Base-by-base conservation (phyloP, 1,140 invertebrate species). In the Drosophila cardini region DNA sequence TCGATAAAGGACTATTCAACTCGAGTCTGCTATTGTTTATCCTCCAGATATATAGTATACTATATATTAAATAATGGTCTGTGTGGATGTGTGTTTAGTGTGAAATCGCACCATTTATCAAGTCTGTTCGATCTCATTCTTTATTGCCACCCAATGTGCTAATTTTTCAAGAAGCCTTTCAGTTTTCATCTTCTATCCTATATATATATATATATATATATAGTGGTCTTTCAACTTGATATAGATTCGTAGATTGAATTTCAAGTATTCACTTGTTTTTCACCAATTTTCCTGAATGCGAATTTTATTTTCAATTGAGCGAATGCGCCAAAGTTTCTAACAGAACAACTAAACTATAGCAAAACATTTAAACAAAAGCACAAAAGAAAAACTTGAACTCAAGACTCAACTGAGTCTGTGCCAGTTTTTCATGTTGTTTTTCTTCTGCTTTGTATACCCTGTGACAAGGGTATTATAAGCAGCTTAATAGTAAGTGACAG, bases 51-150 rank as follows among this genome's bases (percentile, higher is more conserved):
- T 52, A 18, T 21, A 6, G 5, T 63, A 9, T 21, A 6, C 3
- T 63, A 9, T 68, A 21, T 67, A 6, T 38, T 38, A 11, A 6
- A 21, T 38, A 8, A 53, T 4, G 45, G 15, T 45, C 6, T 45
- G 42, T 46, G 32, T 43, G 38, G 32, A 42, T 74, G 34, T 71
- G 65, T 64, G 76, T 53, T 72, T 61, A 64, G 72, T 76, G 65
- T 84, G 58, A 67, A 84, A 79, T 82, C 76, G 70, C 65, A 53
- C 65, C 72, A 82, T 82, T 82, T 82, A 84, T 87, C 83, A 82
- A 78, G 74, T 55, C 70, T 13, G 56, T 70, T 38, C 40, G 42
- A 58, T 18, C 53, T 40, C 30, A 48, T 80, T 52, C 69, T 78
- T 86, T 78, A 86, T 75, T 61, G 69, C 78, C 50, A 55, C 40